Conservation (phyloP, 2,888 invertebrate species). For the Amblyjoppa proteus region DNA sequence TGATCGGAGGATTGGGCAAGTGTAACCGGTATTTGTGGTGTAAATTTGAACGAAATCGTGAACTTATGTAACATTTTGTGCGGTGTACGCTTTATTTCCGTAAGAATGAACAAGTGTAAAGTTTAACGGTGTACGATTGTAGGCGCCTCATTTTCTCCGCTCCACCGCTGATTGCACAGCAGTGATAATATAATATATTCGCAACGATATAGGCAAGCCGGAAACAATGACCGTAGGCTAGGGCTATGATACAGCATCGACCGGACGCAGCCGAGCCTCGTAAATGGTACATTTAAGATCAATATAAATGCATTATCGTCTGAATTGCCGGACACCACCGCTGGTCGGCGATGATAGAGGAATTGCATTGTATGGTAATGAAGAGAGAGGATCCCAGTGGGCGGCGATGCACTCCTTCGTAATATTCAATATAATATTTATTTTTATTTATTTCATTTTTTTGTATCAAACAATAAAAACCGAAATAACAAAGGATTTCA, state of each 20-base stretch:
- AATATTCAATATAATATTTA: background rate
- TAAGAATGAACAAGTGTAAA: too few relatives aligned
- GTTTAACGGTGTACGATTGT: too few relatives aligned
- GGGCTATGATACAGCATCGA: conserved; percentile 60
- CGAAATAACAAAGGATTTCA: background rate
- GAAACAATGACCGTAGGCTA: conserved; percentile 56
- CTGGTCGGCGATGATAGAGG: conserved; percentile 32
- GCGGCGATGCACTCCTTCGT: conserved; percentile 4
- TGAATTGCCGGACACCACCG: conserved; percentile 64
- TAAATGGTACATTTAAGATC: conserved; percentile 72
- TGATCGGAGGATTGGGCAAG: too few relatives aligned
- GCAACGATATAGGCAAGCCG: conserved; percentile 44
- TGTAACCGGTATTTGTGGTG: too few relatives aligned
- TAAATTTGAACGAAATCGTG: too few relatives aligned
- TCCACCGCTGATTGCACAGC: background rate
- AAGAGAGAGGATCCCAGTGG: conserved; percentile 24
- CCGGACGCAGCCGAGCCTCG: conserved; percentile 69
- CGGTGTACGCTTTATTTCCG: too few relatives aligned
- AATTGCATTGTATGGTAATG: conserved; percentile 60
- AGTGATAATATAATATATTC: conserved; percentile 31
- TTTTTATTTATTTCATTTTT: background rate
- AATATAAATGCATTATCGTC: conserved; percentile 72
- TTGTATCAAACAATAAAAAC: background rate
- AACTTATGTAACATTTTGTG: too few relatives aligned
- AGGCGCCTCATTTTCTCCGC: background rate